These are phyloP conservation scores for Melanotaenia trifasciata DNA, from an alignment of 2,797 vertebrate species.

Conservation along the genomic window DNA sequence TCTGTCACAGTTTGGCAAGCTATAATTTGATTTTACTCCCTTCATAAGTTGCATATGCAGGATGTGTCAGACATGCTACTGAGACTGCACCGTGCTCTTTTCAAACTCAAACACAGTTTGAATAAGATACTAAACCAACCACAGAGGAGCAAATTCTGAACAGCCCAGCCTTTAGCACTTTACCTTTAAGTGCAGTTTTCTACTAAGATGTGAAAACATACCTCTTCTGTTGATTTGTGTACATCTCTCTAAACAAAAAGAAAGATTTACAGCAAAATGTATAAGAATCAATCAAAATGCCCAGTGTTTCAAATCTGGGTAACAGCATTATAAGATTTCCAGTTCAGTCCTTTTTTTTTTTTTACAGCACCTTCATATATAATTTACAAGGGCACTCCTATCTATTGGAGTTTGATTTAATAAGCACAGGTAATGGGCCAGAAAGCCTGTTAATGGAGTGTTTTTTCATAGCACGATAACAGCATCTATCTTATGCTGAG, in stretches of 20 bases:
- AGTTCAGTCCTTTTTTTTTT: constrained; percentile 14
- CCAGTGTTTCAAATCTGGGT: constrained; percentile 3
- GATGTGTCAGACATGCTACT: constrained; percentile 45
- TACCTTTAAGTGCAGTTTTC: constrained; percentile 11
- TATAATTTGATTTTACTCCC: constrained; percentile 48
- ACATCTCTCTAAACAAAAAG: not conserved
- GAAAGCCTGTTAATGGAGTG: constrained; percentile 37
- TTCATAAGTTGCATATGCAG: constrained; percentile 30
- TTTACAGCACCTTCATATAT: constrained; percentile 9
- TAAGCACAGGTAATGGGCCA: constrained; percentile 47
- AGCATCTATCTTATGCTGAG: constrained; percentile 28
- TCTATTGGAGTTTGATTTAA: constrained; percentile 62
- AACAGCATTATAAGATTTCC: constrained; percentile 19
- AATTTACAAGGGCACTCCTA: constrained; percentile 33
- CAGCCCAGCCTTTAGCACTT: constrained; percentile 6
- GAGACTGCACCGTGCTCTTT: constrained; percentile 5
- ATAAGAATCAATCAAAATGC: not conserved
- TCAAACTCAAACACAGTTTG: constrained; percentile 24
- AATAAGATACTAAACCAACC: constrained; percentile 7
- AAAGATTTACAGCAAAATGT: constrained; percentile 26
- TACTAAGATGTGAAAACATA: constrained; percentile 9
- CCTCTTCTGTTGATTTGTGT: not conserved
- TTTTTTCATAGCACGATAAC: constrained; percentile 20
- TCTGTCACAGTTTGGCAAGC: constrained; percentile 60
- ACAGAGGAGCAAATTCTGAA: constrained; percentile 20